Percentiles rank a stretch among this genome's conserved stretches.
Evolutionary conservation across 2,113 vertebrate genomes (phyloP).

Genomic region (Macquaria ambigua): DNA sequence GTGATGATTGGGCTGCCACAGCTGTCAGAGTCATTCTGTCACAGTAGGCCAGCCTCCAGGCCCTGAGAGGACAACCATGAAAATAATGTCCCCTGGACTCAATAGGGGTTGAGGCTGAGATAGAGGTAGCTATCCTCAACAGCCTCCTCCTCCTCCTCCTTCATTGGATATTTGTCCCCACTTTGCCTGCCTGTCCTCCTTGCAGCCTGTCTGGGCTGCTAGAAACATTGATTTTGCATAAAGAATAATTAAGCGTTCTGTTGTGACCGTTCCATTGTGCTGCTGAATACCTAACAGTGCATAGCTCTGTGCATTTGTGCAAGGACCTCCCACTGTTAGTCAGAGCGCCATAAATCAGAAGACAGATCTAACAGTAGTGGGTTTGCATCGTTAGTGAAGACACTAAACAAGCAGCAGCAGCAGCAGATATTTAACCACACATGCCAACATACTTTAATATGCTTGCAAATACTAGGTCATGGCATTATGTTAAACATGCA

Average conservation of each 20-base stretch:
- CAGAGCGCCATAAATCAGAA: slow-evolving; percentile 56
- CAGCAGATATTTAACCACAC: slow-evolving; percentile 28
- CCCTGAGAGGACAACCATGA: slow-evolving; percentile 69
- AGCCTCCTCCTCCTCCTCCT: neutral
- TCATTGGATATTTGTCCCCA: slow-evolving; percentile 1
- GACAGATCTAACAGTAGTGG: slow-evolving; percentile 43
- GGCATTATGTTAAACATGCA: slow-evolving; percentile 15
- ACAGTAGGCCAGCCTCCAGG: slow-evolving; percentile 53
- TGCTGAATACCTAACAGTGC: slow-evolving; percentile 64
- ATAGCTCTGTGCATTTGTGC: slow-evolving; percentile 42
- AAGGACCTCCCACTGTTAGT: slow-evolving; percentile 50
- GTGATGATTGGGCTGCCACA: slow-evolving; percentile 59
- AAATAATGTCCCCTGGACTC: slow-evolving; percentile 63
- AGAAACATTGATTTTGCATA: slow-evolving; percentile 77
- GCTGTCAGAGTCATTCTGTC: slow-evolving; percentile 78
- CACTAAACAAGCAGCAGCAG: slow-evolving; percentile 33
- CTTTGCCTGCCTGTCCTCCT: slow-evolving; percentile 21
- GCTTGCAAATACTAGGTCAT: neutral
- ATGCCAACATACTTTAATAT: neutral
- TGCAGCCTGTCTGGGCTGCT: slow-evolving; percentile 31
- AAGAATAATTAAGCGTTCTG: slow-evolving; percentile 77
- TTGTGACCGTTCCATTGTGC: slow-evolving; percentile 55
- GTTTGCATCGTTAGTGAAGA: slow-evolving; percentile 38
- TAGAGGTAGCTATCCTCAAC: slow-evolving; percentile 8
- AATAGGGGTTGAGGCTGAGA: slow-evolving; percentile 41